Conservation (phyloP, 1,140 invertebrate species). For the Tenebrio molitor region DNA sequence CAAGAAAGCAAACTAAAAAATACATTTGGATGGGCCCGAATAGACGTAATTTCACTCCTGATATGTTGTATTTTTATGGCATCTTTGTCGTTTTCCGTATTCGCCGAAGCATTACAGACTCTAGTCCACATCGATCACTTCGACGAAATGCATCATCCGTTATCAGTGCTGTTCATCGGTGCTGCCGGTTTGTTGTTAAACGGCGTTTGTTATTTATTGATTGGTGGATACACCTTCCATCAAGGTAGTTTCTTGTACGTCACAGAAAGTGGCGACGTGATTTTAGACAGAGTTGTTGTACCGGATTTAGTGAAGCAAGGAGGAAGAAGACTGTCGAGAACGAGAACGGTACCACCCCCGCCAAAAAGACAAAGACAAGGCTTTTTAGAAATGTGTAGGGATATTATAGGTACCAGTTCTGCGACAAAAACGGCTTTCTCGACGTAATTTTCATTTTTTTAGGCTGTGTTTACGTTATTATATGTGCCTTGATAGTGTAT, state of each 20-base stretch:
- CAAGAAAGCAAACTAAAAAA: constrained; percentile 81
- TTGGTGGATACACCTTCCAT: constrained; percentile 85
- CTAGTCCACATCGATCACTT: constrained; percentile 82
- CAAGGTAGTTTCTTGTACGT: constrained; percentile 81
- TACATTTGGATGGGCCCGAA: constrained; percentile 93
- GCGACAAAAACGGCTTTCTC: neutral
- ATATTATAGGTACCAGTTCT: constrained; percentile 68
- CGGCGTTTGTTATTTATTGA: constrained; percentile 78
- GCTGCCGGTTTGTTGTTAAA: constrained; percentile 77
- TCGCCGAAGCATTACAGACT: constrained; percentile 86
- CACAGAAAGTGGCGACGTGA: constrained; percentile 75
- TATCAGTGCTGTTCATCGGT: constrained; percentile 76
- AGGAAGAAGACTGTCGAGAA: constrained; percentile 67
- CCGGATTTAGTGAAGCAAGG: constrained; percentile 67
- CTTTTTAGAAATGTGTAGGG: constrained; percentile 73
- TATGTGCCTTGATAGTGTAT: constrained; percentile 76
- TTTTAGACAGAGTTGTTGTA: constrained; percentile 71
- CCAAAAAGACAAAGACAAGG: constrained; percentile 68
- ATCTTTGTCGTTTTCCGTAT: constrained; percentile 85
- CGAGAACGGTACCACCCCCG: constrained; percentile 61
- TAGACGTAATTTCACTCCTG: constrained; percentile 86
- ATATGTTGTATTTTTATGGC: constrained; percentile 87
- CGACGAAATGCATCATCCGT: constrained; percentile 78
- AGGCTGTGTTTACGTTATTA: constrained; percentile 78
- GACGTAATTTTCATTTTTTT: constrained; percentile 49